Percentiles rank a stretch among this genome's conserved stretches.
These are phyloP conservation scores for Matsumurasca onukii DNA, from an alignment of 1,140 invertebrate genomes.

Conservation along the genomic window DNA sequence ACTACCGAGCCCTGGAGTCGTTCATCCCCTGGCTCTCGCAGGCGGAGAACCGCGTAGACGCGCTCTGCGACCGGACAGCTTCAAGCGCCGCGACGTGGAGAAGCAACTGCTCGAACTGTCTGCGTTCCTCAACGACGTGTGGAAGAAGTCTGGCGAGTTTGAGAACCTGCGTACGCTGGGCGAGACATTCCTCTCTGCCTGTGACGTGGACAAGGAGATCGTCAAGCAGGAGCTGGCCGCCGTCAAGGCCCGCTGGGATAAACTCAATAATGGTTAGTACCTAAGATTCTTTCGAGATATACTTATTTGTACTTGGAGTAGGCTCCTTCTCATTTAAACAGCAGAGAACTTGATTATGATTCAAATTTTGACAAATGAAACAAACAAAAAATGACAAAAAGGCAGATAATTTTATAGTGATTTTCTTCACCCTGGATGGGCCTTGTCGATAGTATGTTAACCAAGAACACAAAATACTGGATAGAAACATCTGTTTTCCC, in stretches of 20 bases:
- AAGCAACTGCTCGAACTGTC: conserved; percentile 88
- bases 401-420: too few species aligned
- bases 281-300: neutral
- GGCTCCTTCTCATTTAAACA: neutral
- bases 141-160: conserved; percentile 89
- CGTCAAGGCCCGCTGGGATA: conserved; percentile 87
- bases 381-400: too few species aligned
- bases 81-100: conserved; percentile 84
- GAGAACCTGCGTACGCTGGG: conserved; percentile 84
- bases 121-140: conserved; percentile 87
- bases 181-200: conserved; percentile 80
- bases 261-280: conserved; percentile 74
- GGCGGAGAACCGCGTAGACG: conserved; percentile 81
- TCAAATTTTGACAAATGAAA: too few species aligned
- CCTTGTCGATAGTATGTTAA: too few species aligned
- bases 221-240: conserved; percentile 78
- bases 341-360: too few species aligned
- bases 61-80: conserved; percentile 74
- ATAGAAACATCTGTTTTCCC: too few species aligned
- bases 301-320: neutral
- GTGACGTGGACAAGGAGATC: conserved; percentile 87
- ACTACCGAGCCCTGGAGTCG: conserved; percentile 76
- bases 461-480: too few species aligned
- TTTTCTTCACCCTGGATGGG: too few species aligned
- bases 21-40: conserved; percentile 88